phyloP scores from a whole-genome alignment of 2,113 vertebrate genomes.

The Elaphurus davidianus region DNA sequence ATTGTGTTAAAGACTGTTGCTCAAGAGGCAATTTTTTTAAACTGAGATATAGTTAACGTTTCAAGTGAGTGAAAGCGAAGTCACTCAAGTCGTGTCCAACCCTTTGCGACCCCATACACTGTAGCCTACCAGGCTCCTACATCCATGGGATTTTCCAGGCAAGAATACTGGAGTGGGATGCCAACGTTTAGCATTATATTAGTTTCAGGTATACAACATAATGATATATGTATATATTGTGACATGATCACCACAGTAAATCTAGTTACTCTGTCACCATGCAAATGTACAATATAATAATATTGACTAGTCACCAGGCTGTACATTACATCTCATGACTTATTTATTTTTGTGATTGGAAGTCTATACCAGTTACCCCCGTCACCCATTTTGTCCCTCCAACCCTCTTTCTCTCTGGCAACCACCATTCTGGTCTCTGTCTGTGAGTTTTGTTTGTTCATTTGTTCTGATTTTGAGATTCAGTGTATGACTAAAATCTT shows the following conservation, averaged over 20 bases:
- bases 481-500: not conserved
- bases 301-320: not conserved
- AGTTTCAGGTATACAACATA: not conserved
- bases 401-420: not conserved
- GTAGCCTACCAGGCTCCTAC: too few relatives aligned
- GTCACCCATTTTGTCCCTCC: not conserved
- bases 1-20: conserved; percentile 10
- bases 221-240: not conserved
- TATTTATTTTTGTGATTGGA: not conserved
- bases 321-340: not conserved
- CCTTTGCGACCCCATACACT: too few relatives aligned
- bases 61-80: not conserved
- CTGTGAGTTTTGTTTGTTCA: not conserved
- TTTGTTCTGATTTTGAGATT: not conserved
- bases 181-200: not conserved
- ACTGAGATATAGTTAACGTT: not conserved
- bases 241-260: not conserved
- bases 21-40: not conserved
- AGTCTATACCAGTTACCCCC: not conserved
- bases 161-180: too few relatives aligned
- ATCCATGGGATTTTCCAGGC: too few relatives aligned
- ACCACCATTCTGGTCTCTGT: not conserved
- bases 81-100: too few relatives aligned
- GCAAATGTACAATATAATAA: not conserved
- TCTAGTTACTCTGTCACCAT: not conserved